These are phyloP conservation scores for Danionella dracula DNA, from an alignment of 2,797 vertebrate species.

Conservation along the genomic window DNA sequence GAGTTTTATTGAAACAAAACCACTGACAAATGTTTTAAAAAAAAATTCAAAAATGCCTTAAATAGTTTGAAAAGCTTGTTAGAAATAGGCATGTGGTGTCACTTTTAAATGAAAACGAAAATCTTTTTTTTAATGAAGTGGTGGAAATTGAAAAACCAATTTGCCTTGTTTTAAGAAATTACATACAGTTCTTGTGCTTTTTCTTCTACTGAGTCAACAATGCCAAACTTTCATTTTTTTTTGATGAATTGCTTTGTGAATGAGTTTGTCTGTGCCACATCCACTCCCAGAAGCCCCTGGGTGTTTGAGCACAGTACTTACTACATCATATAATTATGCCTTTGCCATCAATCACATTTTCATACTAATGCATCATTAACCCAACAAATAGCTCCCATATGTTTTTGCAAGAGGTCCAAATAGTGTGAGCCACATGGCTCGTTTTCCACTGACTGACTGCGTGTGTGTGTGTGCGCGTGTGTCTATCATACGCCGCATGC, in stretches of 20 bases:
- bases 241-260: conserved; percentile 37
- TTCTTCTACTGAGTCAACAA: neutral
- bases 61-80: too few species aligned
- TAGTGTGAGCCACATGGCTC: conserved; percentile 21
- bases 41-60: too few species aligned
- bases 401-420: conserved; percentile 29
- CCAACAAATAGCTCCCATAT: conserved; percentile 53
- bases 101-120: too few species aligned
- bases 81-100: too few species aligned
- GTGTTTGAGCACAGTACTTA: conserved; percentile 47
- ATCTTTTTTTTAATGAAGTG: too few species aligned
- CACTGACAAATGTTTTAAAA: too few species aligned
- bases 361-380: conserved; percentile 54
- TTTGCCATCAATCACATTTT: conserved; percentile 53
- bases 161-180: neutral
- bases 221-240: conserved; percentile 17
- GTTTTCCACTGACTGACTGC: conserved; percentile 2
- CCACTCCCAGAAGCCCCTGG: conserved; percentile 32
- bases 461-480: conserved; percentile 15
- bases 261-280: conserved; percentile 27
- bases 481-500: conserved; percentile 3
- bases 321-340: conserved; percentile 51
- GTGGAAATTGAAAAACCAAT: too few species aligned
- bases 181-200: neutral
- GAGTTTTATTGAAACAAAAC: too few species aligned